These are phyloP conservation scores for Chironomus tentans DNA, from an alignment of 2,888 invertebrate species.

Conservation along the genomic window DNA sequence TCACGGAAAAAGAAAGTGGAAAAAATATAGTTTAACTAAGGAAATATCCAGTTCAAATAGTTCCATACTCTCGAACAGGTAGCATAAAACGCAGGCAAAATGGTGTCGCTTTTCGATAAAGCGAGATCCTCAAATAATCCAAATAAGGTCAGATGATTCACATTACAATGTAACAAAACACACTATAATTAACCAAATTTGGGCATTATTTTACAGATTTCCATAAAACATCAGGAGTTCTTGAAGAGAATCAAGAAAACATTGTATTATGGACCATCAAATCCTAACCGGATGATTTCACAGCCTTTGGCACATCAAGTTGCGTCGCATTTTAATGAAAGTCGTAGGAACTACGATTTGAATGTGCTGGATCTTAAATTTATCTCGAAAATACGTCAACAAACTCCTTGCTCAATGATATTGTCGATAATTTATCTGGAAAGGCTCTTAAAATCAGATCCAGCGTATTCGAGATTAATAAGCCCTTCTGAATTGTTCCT, in stretches of 20 bases:
- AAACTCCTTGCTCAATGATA: conserved; percentile 87
- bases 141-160: conserved; percentile 12
- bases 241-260: conserved; percentile 77
- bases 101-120: conserved; percentile 5
- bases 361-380: conserved; percentile 67
- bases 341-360: conserved; percentile 63
- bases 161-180: not conserved
- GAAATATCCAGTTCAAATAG: too few relatives aligned
- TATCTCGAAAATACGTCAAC: conserved; percentile 66
- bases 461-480: conserved; percentile 71
- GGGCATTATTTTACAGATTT: not conserved
- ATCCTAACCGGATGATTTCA: conserved; percentile 63
- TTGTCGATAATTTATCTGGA: conserved; percentile 90
- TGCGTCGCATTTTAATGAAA: conserved; percentile 72
- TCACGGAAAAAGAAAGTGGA: too few relatives aligned
- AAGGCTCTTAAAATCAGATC: conserved; percentile 70
- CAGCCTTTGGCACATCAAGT: conserved; percentile 64
- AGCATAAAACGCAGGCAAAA: not conserved
- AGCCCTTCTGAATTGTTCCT: conserved; percentile 89
- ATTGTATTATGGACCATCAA: conserved; percentile 75
- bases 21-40: too few relatives aligned
- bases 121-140: not conserved
- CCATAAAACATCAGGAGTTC: conserved; percentile 59
- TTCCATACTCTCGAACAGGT: too few relatives aligned
- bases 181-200: not conserved